Evolutionary conservation across 2,888 invertebrate genomes (phyloP), one percentile per base, ranked within the genome.

Genomic region (Zonitis immaculata): DNA sequence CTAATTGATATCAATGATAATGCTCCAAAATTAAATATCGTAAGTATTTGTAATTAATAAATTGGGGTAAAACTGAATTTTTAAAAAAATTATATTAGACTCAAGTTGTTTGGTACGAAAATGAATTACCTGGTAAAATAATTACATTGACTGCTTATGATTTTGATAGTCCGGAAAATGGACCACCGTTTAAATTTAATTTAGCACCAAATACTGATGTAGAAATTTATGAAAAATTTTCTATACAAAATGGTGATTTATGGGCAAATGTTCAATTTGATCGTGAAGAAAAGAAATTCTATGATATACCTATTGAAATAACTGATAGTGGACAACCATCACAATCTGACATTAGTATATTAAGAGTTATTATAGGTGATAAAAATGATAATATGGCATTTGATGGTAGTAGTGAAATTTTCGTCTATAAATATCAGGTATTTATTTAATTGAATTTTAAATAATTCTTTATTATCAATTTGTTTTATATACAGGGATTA

Each of bases 381-480:
- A 82, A 84, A 56, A 98, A 99, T 73, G 97, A 97, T 72, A 95
- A 95, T 72, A 79, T 84, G 1, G 98, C 97, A 88, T 79, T 81
- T 44, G 84, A 89, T 43, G 98, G 97, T 0, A 83, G 84, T 26
- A 96, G 95, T 71, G 83, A 87, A 57, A 94, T 98, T 65, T 91
- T 94, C 70, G 92, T 98, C 1, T 97, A 97, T 76, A 95, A 94
- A 71, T 98, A 95, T 73, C 89, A 88, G 83, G 88, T 87, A 77
- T 25, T 25, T 6, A 62, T 65, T 22, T 6, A 16, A 16, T 16
- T 16, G 8, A 14, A 16, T 14, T 3, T 9, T 5, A 27, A 6
- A 27, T 16, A 8, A 8, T 35, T 35, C 12, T 14, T 35, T 35
- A 35, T 16, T 30, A 1, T 12, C 12, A 12, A 6, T 30, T 30